Percentiles rank a stretch among this genome's conserved stretches.
Evolutionary conservation across 2,797 vertebrate genomes (phyloP).

Genomic region (Rhabdomys pumilio): DNA sequence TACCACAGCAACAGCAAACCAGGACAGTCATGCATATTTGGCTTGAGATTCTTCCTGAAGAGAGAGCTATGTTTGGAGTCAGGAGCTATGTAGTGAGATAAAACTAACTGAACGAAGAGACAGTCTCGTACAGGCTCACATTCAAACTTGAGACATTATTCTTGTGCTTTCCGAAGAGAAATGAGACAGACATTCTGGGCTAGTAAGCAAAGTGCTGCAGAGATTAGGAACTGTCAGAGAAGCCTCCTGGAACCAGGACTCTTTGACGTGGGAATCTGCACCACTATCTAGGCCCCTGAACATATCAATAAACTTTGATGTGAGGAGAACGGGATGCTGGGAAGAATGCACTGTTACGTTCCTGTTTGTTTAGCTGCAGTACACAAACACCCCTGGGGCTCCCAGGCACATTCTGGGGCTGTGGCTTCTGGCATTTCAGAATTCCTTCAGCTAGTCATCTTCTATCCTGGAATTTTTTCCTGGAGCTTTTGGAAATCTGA

Average conservation of each 20-base stretch:
- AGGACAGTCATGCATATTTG: neutral
- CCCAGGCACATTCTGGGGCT: neutral
- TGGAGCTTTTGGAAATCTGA: neutral
- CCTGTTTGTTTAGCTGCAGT: neutral
- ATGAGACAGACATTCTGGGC: neutral
- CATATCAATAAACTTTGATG: constrained; percentile 68
- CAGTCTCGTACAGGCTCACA: neutral
- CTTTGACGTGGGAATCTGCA: constrained; percentile 16
- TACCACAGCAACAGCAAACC: neutral
- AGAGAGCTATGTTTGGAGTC: neutral
- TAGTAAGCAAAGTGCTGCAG: neutral
- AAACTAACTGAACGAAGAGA: neutral
- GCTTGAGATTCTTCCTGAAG: neutral
- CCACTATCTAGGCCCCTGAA: constrained; percentile 28
- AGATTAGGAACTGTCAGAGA: neutral
- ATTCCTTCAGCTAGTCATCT: neutral
- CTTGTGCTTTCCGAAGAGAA: neutral
- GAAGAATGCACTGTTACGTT: neutral
- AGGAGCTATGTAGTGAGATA: neutral
- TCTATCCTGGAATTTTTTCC: neutral
- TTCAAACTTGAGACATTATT: constrained; percentile 3
- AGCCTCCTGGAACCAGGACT: neutral
- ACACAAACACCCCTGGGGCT: neutral
- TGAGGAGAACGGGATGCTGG: constrained; percentile 51
- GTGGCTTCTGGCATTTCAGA: neutral